Evolutionary conservation across 2,113 vertebrate species (phyloP), one percentile per base, ranked within the genome.

Genomic region (Rhinichthys klamathensis): DNA sequence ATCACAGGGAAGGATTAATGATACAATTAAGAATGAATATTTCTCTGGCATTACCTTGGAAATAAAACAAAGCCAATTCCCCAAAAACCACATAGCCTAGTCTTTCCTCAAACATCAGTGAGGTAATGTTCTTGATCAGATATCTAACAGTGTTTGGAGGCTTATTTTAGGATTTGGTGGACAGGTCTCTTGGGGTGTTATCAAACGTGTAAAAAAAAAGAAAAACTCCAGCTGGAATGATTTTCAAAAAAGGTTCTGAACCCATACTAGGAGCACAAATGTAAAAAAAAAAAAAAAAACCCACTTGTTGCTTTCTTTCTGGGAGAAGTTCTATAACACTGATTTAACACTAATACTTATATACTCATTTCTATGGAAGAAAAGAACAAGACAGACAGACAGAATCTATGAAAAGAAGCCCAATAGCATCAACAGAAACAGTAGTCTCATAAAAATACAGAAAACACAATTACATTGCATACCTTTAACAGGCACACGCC

Each of bases 361-460:
- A n/a, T n/a, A n/a, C 38, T 7, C 6, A 54, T 18, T 54, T 54
- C 16, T 21, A 54, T 54, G 16, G 16, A 54, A 54, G 16, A 54
- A 54, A 54, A 54, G 6, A 21, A 54, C 5, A 54, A 54, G 51
- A 18, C 51, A 54, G 51, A 54, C 51, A 63, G 60, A 63, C n/a
- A 63, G 0, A 63, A 27, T n/a, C 2, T 4, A 61, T 27, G 60
- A 49, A 44, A 27, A 63, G 11, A 80, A 84, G 75, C 69, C n/a
- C 4, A 49, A 76, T 16, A 41, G 61, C 51, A 21, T 69, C 60
- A 76, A 69, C 83, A 85, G 49, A 61, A 76, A 87, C 41, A 75
- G 69, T 54, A 49, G 38, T 83, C 83, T 85, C 58, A 61, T 74
- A 89, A 63, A 80, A 41, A 58, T 70, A 84, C 5, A 27, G 60